Evolutionary conservation across 2,113 vertebrate species (phyloP), one percentile per base, ranked within the genome.

Genomic region (Sialia sialis): DNA sequence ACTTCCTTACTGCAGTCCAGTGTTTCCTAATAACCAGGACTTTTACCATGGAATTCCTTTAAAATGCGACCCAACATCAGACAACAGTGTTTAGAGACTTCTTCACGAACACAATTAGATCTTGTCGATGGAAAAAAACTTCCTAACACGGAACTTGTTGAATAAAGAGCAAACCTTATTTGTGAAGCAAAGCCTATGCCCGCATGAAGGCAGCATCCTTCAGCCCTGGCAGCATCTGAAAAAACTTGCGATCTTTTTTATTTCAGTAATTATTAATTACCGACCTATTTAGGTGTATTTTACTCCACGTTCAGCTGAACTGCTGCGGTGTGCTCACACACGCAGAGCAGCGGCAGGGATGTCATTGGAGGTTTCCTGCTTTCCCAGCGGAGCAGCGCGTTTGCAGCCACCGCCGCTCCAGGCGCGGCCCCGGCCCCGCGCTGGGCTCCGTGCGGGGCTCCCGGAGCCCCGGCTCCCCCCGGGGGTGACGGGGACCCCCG

Each of bases 201-300:
- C 1, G 1, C 9, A 5, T 4, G 68, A 77, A 80, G 32, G 69
- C 60, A 69, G 52, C 56, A 86, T 49, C 64, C 46, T 48, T 43
- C 58, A 68, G 41, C 72, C 69, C 32, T 39, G 67, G 70, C 58
- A 94, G 64, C 91, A 63, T 94, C 94, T 78, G 39, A 38, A 49
- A 60, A 59, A 55, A 36, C 69, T 78, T 17, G 80, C 41, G 11
- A 17, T 46, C 81, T 54, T 55, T 49, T 93, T 94, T 93, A 70
- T 88, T 76, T 82, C 96, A 59, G 97, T 84, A 92, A 87, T 55
- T 90, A 93, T 93, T 95, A 92, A 95, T 94, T 94, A 88, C 87
- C 34, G 80, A 96, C 77, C 60, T 43, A 49, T 81, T 82, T 19
- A 36, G 51, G 14, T 1, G 0, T 2, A 22, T 44, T 73, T 39